Conservation (phyloP, 2,888 invertebrate species). For the Girardia tigrina region DNA sequence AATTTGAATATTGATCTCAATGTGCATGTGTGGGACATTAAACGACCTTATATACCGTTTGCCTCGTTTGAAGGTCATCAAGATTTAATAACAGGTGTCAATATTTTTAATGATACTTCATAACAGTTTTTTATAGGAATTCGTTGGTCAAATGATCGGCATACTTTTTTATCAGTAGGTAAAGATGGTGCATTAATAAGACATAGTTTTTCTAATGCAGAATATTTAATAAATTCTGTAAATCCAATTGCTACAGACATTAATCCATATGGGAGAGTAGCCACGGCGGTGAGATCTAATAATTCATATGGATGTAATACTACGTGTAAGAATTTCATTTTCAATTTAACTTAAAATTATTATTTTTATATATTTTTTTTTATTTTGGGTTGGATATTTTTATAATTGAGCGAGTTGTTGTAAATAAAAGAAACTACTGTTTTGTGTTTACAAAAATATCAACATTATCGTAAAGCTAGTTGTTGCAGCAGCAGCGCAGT, state of each 20-base stretch:
- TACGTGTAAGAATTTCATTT: no score
- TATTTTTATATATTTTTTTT: no score
- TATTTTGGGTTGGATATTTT: no score
- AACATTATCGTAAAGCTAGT: no score
- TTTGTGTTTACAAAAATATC: no score
- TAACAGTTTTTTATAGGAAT: slow-evolving; percentile 30
- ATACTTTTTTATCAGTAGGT: slow-evolving; percentile 61
- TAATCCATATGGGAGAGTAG: not conserved
- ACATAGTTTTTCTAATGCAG: slow-evolving; percentile 73
- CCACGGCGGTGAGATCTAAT: not conserved
- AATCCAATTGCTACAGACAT: slow-evolving; percentile 63
- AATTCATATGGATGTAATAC: not conserved
- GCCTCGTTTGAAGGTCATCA: slow-evolving; percentile 86
- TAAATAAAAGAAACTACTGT: no score
- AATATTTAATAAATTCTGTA: slow-evolving; percentile 71
- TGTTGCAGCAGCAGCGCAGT: no score
- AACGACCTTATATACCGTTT: slow-evolving; percentile 84
- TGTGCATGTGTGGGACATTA: slow-evolving; percentile 88
- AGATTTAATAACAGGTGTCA: slow-evolving; percentile 69
- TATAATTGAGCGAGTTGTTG: no score
- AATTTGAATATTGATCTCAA: slow-evolving; percentile 74
- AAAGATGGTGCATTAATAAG: slow-evolving; percentile 77
- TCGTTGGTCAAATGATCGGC: slow-evolving; percentile 30
- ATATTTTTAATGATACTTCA: slow-evolving; percentile 8
- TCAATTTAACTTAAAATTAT: no score